phyloP scores from a whole-genome alignment of 2,113 vertebrate species.

The Micromys minutus region DNA sequence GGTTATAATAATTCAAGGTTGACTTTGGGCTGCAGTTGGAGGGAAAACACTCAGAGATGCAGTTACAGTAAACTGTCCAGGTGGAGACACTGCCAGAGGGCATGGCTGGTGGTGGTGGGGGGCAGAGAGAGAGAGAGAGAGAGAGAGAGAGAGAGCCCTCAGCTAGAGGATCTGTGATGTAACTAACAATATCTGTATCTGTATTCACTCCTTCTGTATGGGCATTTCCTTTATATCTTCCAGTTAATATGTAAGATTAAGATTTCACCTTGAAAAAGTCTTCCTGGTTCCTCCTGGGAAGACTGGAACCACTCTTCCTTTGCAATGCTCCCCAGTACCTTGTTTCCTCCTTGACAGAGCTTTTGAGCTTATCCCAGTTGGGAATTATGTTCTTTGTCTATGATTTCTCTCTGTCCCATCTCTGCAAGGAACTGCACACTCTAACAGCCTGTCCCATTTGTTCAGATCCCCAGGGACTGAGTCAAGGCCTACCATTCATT shows the following conservation, averaged over 20 bases:
- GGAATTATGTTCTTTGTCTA: not conserved
- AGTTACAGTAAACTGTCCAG: not conserved
- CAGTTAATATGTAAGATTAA: not conserved
- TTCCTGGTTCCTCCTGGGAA: not conserved
- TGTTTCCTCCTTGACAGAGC: not conserved
- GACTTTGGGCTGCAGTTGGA: not conserved
- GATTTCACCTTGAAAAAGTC: not conserved
- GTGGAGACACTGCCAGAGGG: not conserved
- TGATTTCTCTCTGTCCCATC: not conserved
- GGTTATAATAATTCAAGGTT: not conserved
- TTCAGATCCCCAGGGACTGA: not conserved
- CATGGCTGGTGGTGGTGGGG: rapidly evolving
- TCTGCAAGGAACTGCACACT: not conserved
- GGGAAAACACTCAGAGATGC: not conserved
- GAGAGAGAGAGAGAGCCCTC: too few relatives aligned
- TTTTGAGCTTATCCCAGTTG: not conserved
- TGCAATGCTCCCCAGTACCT: not conserved
- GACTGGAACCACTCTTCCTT: not conserved
- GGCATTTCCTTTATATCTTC: not conserved
- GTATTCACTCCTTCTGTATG: not conserved
- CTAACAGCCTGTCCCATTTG: not conserved
- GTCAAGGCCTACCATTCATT: not conserved
- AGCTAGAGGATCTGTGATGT: not conserved
- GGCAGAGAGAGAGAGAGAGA: not conserved
- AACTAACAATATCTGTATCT: not conserved